phyloP scores from a whole-genome alignment of 2,113 vertebrate species.

The Sula dactylatra region DNA sequence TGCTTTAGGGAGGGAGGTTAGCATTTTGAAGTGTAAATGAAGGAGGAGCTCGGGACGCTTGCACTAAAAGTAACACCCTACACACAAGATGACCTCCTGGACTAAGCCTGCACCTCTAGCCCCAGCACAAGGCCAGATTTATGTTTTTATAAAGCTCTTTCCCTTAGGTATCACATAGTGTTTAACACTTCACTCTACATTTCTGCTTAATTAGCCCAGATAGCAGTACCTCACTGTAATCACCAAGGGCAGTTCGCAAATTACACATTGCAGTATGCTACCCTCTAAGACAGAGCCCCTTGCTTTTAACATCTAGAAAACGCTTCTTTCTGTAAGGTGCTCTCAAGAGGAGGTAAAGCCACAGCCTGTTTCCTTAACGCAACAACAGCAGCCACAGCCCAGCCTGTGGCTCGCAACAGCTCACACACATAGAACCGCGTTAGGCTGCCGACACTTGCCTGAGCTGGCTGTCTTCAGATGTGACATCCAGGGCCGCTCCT shows the following conservation, averaged over 20 bases:
- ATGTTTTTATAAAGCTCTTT: neutral
- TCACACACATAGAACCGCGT: rapidly evolving
- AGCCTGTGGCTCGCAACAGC: neutral
- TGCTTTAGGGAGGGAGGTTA: neutral
- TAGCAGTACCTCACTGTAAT: rapidly evolving
- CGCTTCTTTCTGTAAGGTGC: rapidly evolving
- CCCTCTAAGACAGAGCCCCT: neutral
- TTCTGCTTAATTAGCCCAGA: neutral
- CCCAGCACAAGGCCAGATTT: neutral
- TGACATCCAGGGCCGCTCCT: neutral
- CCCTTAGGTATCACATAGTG: rapidly evolving
- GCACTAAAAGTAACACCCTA: neutral
- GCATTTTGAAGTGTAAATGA: neutral
- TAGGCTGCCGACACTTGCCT: neutral
- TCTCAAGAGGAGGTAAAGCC: neutral
- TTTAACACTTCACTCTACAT: neutral
- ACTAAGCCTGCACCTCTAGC: neutral
- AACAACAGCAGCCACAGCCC: neutral
- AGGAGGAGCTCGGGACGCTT: neutral
- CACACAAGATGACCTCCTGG: neutral
- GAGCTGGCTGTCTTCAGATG: neutral
- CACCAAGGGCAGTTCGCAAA: neutral
- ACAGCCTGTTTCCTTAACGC: neutral
- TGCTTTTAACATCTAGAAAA: neutral
- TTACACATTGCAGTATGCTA: rapidly evolving